These are phyloP conservation scores for Serripes groenlandicus DNA, from an alignment of 2,888 invertebrate genomes.

Conservation along the genomic window DNA sequence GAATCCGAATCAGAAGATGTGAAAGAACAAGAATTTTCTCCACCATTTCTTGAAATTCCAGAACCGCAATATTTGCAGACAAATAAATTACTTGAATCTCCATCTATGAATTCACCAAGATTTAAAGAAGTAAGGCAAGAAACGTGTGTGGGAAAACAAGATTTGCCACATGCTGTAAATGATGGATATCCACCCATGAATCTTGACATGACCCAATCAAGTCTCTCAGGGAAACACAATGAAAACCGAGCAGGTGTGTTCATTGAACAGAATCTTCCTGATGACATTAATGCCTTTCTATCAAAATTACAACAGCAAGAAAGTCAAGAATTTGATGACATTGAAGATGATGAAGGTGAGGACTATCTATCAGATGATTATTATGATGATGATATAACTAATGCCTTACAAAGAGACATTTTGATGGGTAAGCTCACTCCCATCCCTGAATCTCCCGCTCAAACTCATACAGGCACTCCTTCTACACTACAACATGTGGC, in stretches of 20 bases:
- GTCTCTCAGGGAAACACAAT: slow-evolving; percentile 28
- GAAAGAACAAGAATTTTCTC: slow-evolving; percentile 24
- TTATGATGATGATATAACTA: slow-evolving; percentile 46
- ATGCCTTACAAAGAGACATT: slow-evolving; percentile 69
- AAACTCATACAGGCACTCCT: slow-evolving; percentile 55
- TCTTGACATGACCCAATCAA: slow-evolving; percentile 76
- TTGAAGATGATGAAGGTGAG: slow-evolving; percentile 48
- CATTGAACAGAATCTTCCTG: slow-evolving; percentile 52
- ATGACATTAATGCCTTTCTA: slow-evolving; percentile 57
- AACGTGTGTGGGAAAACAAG: slow-evolving; percentile 23
- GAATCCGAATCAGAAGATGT: slow-evolving; percentile 69
- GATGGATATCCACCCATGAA: slow-evolving; percentile 81
- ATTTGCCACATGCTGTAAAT: slow-evolving; percentile 68
- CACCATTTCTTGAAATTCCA: slow-evolving; percentile 37
- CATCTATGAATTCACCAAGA: slow-evolving; percentile 68
- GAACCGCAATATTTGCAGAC: slow-evolving; percentile 32
- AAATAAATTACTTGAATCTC: slow-evolving; percentile 49
- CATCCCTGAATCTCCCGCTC: slow-evolving; percentile 77
- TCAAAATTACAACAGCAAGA: slow-evolving; percentile 47
- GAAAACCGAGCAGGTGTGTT: slow-evolving; percentile 60
- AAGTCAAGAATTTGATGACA: slow-evolving; percentile 49
- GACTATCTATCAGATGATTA: slow-evolving; percentile 46
- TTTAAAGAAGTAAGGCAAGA: slow-evolving; percentile 73
- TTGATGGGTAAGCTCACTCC: slow-evolving; percentile 75
- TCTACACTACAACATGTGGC: slow-evolving; percentile 57